phyloP scores from a whole-genome alignment of 2,888 invertebrate species.

The Lathronympha strigana region DNA sequence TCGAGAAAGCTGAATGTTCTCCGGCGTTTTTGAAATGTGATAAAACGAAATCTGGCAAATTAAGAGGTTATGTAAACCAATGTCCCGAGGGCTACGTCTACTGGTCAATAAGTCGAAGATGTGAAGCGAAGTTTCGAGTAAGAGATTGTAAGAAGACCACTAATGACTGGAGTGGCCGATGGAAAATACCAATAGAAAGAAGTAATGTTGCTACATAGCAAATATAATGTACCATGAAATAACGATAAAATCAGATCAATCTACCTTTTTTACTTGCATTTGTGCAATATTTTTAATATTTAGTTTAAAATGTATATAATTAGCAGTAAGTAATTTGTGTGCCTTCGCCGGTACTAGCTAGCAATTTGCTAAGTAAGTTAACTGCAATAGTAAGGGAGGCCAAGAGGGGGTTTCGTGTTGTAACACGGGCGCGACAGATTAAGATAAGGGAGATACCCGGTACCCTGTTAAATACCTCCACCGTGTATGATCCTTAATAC shows the following conservation, averaged over 20 bases:
- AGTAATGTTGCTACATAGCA: slow-evolving; percentile 74
- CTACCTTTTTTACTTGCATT: slow-evolving; percentile 38
- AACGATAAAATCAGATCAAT: slow-evolving; percentile 7
- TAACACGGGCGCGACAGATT: too few relatives aligned
- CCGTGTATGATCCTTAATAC: too few relatives aligned
- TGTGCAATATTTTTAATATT: slow-evolving; percentile 35
- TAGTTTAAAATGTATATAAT: slow-evolving; percentile 15
- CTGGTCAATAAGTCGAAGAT: slow-evolving; percentile 91
- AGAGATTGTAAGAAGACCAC: slow-evolving; percentile 83
- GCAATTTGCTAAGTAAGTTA: background rate
- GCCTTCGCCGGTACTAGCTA: background rate
- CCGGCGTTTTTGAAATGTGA: slow-evolving; percentile 89
- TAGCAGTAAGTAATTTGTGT: slow-evolving; percentile 6
- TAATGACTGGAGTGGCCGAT: slow-evolving; percentile 74
- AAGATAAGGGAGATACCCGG: too few relatives aligned
- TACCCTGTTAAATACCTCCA: too few relatives aligned
- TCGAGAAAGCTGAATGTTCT: slow-evolving; percentile 87
- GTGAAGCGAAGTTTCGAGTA: slow-evolving; percentile 86
- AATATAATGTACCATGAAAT: background rate
- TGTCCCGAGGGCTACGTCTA: slow-evolving; percentile 91
- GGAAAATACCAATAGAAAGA: slow-evolving; percentile 84
- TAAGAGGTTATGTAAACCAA: slow-evolving; percentile 89
- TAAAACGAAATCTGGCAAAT: slow-evolving; percentile 70
- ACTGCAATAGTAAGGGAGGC: too few relatives aligned
- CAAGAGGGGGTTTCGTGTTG: too few relatives aligned